A percentile compares a stretch with the other conserved stretches of the same genome.
Conservation (phyloP, 2,888 invertebrate genomes). For the Xanthia icteritia region DNA sequence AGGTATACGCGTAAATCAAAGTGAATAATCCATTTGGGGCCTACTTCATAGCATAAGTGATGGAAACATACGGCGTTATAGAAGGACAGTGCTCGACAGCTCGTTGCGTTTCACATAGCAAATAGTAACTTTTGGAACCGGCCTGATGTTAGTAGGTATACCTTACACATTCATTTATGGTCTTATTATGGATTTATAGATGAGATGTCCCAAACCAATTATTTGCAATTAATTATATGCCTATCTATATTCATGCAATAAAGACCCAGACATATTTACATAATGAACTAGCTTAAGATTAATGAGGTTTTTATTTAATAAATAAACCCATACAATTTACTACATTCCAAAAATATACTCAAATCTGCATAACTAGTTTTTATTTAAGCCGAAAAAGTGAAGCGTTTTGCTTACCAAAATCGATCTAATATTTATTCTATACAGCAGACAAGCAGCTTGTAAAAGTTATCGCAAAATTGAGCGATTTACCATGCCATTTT, state of each 20-base stretch:
- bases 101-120: not conserved
- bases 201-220: slow-evolving; percentile 24
- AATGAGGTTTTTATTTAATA: slow-evolving; percentile 38
- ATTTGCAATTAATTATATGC: slow-evolving; percentile 54
- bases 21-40: not conserved
- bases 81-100: not conserved
- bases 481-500: no score
- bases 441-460: not conserved
- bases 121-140: not conserved
- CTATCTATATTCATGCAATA: slow-evolving; percentile 42
- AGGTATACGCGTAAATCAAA: not conserved
- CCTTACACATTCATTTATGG: not conserved
- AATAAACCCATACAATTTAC: slow-evolving; percentile 26
- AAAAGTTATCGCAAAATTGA: not conserved
- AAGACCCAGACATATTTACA: slow-evolving; percentile 41
- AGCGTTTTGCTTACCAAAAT: slow-evolving; percentile 1
- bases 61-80: slow-evolving; percentile 4
- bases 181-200: not conserved
- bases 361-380: slow-evolving; percentile 34
- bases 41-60: not conserved
- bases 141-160: not conserved
- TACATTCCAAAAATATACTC: slow-evolving; percentile 21
- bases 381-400: slow-evolving; percentile 4
- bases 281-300: slow-evolving; percentile 47
- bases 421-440: slow-evolving; percentile 21